A percentile compares a stretch with the other conserved stretches of the same genome.
phyloP scores from a whole-genome alignment of 1,140 invertebrate genomes.

The Scaptomyza hsui region DNA sequence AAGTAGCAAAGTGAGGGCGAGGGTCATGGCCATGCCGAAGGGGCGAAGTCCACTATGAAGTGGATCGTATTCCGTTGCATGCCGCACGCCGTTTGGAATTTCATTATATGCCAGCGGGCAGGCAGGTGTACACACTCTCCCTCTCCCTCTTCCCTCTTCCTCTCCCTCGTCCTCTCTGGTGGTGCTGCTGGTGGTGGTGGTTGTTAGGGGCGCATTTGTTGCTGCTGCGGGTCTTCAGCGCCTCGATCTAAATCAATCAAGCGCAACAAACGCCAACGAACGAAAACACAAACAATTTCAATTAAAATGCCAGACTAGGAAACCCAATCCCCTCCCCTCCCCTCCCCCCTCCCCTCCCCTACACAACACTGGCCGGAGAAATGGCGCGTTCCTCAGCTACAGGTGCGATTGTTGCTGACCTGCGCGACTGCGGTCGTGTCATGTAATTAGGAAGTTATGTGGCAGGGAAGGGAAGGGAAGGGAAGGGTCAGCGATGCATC shows the following conservation, averaged over 20 bases:
- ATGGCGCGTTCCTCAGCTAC: slow-evolving; percentile 46
- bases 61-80: slow-evolving; percentile 40
- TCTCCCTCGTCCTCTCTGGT: background rate
- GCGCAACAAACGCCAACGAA: slow-evolving; percentile 60
- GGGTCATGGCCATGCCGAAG: slow-evolving; percentile 10
- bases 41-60: slow-evolving; percentile 21
- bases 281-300: slow-evolving; percentile 54
- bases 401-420: slow-evolving; percentile 45
- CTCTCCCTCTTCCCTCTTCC: background rate
- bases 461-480: slow-evolving; percentile 6
- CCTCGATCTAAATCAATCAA: slow-evolving; percentile 77
- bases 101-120: slow-evolving; percentile 74
- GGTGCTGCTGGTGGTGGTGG: too few relatives aligned
- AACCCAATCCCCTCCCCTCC: background rate
- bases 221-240: slow-evolving; percentile 63
- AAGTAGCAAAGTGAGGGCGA: slow-evolving; percentile 15
- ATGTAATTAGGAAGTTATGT: slow-evolving; percentile 78
- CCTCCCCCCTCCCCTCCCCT: background rate
- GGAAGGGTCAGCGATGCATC: slow-evolving; percentile 21
- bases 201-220: slow-evolving; percentile 41
- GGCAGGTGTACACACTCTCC: slow-evolving; percentile 59
- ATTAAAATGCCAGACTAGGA: slow-evolving; percentile 67
- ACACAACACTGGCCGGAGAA: too few relatives aligned
- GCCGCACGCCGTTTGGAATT: slow-evolving; percentile 73
- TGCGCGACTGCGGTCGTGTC: slow-evolving; percentile 68